phyloP scores from a whole-genome alignment of 2,113 vertebrate species.

The Anoura caudifer region DNA sequence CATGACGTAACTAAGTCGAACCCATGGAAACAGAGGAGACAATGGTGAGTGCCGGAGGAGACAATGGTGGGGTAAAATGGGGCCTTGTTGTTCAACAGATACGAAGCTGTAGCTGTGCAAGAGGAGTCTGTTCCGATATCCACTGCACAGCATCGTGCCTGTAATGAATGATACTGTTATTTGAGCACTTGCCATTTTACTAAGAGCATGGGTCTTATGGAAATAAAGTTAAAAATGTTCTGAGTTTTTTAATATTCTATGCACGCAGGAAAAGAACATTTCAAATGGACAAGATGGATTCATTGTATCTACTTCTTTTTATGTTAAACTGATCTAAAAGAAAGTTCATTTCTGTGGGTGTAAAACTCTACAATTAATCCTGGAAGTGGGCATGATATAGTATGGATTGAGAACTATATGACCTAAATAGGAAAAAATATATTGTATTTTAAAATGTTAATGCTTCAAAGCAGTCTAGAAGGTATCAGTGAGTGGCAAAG shows the following conservation, averaged over 20 bases:
- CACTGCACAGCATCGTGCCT: fast-evolving
- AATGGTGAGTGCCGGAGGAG: not conserved
- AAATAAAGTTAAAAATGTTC: not conserved
- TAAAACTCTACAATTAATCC: not conserved
- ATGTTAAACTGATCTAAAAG: not conserved
- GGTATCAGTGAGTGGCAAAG: not conserved
- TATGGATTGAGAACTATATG: not conserved
- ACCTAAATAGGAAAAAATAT: not conserved
- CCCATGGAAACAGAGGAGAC: not conserved
- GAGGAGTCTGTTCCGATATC: not conserved
- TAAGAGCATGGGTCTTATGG: not conserved
- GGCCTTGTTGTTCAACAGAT: fast-evolving
- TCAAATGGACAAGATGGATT: not conserved
- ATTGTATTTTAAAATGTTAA: not conserved
- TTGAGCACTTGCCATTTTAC: not conserved
- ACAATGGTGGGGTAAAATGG: not conserved
- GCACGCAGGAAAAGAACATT: not conserved
- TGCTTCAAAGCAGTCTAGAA: not conserved
- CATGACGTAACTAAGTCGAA: not conserved
- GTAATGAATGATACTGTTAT: not conserved
- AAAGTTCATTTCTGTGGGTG: not conserved
- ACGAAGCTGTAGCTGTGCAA: not conserved
- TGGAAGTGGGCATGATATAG: not conserved
- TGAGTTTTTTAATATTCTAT: not conserved
- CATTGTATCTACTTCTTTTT: not conserved